phyloP scores from a whole-genome alignment of 2,113 vertebrate genomes.

The Callopanchax toddi region DNA sequence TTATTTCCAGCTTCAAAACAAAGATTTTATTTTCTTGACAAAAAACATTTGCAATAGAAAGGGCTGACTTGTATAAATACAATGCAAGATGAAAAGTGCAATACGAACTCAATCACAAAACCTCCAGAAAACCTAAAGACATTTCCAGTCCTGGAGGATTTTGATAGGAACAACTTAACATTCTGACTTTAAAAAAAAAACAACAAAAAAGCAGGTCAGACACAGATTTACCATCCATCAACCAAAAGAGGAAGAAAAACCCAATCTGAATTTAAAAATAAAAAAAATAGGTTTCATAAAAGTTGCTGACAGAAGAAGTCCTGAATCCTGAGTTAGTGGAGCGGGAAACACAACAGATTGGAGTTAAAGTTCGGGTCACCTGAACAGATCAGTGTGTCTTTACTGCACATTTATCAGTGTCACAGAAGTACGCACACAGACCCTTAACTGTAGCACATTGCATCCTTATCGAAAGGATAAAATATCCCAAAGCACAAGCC shows the following conservation, averaged over 20 bases:
- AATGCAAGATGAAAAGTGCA: neutral
- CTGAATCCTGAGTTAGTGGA: conserved; percentile 12
- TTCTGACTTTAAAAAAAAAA: no score
- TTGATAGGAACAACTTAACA: no score
- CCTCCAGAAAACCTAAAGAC: no score
- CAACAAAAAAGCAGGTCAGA: no score
- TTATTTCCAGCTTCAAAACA: no score
- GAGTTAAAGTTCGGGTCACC: conserved; percentile 24
- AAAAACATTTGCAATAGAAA: no score
- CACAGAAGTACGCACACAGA: conserved; percentile 1
- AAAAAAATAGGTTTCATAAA: neutral
- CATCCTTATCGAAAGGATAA: no score
- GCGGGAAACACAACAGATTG: conserved; percentile 46
- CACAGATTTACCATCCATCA: neutral
- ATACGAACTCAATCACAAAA: neutral
- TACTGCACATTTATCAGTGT: conserved; percentile 51
- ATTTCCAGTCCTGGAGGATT: no score
- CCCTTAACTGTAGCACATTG: no score
- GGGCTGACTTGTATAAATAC: no score
- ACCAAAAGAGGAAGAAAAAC: neutral
- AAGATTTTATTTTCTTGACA: no score
- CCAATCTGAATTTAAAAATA: neutral
- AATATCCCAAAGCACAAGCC: no score
- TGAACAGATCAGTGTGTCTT: neutral
- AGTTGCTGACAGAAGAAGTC: conserved; percentile 48